Evolutionary conservation across 1,140 invertebrate species (phyloP), one percentile per base, ranked within the genome.

Genomic region (Bombus ignitus): DNA sequence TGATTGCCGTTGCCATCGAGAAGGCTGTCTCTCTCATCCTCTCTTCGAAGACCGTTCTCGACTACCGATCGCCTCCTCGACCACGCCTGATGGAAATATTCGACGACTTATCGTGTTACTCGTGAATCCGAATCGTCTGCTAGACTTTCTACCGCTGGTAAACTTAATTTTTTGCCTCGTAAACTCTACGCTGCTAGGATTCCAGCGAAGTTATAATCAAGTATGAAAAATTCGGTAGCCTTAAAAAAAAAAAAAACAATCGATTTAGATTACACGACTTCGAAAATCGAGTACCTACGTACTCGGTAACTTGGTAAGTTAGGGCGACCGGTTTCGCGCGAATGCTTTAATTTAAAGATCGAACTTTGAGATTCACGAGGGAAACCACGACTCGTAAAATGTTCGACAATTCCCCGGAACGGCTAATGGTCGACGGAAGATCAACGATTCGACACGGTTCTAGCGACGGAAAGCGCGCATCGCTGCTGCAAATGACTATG

Each of bases 1-100:
- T 90, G 88, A 90, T 90, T 90, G 83, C 88, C 81, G 88, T 37
- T 79, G 57, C 47, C 39, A 79, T 75, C 88, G 79, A 28, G 57
- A n/a, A 10, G n/a, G 44, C 25, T 57, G 47, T 35, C 1, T 44
- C 22, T 57, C 10, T 59, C 39, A 10, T 42, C 22, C 18, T 39
- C 1, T 32, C 15, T 44, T 35, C n/a, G 18, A 62, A 39, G 25
- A 42, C 28, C 39, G n/a, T n/a, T 13, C 28, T 28, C 35, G 71
- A n/a, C 25, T 28, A 32, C 72, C 42, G 62, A 47, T 35, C n/a
- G 22, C 10, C 37, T 35, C 22, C 65, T 44, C 42, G 37, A 9
- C 13, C 39, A 15, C 70, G 70, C 1, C 32, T 25, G 53, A 72
- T n/a, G 47, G 44, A 62, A 72, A 73, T 80, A 42, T 83, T 78